Conservation (phyloP, 2,113 vertebrate species). For the Morphnarchus princeps region DNA sequence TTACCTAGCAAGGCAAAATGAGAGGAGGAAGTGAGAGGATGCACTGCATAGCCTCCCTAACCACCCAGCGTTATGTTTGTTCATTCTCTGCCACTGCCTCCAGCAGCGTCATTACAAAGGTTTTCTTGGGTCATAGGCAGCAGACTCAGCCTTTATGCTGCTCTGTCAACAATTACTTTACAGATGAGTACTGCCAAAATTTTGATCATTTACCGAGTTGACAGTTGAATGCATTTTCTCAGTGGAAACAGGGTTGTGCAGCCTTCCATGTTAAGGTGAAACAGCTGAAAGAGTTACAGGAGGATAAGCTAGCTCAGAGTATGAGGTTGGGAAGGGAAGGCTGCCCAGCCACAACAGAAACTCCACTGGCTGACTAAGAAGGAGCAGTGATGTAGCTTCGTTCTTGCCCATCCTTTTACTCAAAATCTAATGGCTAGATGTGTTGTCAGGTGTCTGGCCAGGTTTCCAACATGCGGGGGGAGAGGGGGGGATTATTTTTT, state of each 20-base stretch:
- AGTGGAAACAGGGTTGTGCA: not conserved
- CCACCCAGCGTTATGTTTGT: not conserved
- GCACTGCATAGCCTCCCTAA: not conserved
- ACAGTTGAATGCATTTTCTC: not conserved
- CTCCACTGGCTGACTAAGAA: not conserved
- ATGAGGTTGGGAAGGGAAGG: not conserved
- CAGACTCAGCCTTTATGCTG: not conserved
- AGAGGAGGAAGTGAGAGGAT: not conserved
- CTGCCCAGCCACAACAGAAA: not conserved
- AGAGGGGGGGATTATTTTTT: not conserved
- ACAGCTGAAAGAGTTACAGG: not conserved
- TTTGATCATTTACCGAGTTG: not conserved
- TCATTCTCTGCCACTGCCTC: not conserved
- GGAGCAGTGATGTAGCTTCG: not conserved
- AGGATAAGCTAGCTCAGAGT: not conserved
- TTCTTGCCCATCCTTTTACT: not conserved
- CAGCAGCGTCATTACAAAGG: not conserved
- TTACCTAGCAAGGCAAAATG: not conserved
- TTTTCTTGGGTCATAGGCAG: not conserved
- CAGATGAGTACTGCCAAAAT: not conserved
- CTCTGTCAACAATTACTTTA: not conserved
- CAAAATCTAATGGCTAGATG: accelerated
- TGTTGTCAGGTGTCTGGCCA: not conserved
- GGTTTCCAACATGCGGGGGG: not conserved
- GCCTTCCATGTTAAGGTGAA: not conserved